Base-by-base conservation (phyloP, 2,797 vertebrate species). In the Bovichtus diacanthus region DNA sequence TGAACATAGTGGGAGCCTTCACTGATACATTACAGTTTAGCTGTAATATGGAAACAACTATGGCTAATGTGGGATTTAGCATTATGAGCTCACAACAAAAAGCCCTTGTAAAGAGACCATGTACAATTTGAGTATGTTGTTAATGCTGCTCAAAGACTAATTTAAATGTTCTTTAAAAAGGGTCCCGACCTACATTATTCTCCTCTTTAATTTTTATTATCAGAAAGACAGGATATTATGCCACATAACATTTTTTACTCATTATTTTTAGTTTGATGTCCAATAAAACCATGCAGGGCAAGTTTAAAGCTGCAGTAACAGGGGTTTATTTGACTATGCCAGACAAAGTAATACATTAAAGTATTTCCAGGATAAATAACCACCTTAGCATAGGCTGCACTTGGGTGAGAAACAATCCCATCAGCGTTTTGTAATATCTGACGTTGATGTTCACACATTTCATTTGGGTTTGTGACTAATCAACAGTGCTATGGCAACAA, bases 331-430 rank as follows among this genome's bases (percentile, higher is more conserved):
- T 56, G 8, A 64, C 41, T 1, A 55, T 73, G 53, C 65, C 10
- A 56, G 55, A 36, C 53, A 58, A 71, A 58, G 66, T 39, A n/a
- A 80, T 63, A 54, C 65, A 76, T 80, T 46, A 38, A 38, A 69
- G 11, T 27, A 9, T 63, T 55, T 49, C 51, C 9, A 3, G 47
- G 44, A 71, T 9, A 16, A 62, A 54, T 15, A 62, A 39, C 41
- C 19, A 64, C 38, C 50, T 58, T 31, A 39, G 25, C 16, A 46
- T 31, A 50, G 43, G 34, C 46, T n/a, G n/a, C n/a, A n/a, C 27
- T 41, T 29, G 0, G 21, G 59, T 12, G 5, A 50, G n/a, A 29
- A 65, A 68, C 58, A 53, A 74, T 21, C 27, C 18, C 19, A 15
- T 51, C 29, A 7, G 21, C 50, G 66, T 77, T 73, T 54, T 25